Base-by-base conservation (phyloP, 2,797 vertebrate genomes). In the Gymnocypris eckloni region DNA sequence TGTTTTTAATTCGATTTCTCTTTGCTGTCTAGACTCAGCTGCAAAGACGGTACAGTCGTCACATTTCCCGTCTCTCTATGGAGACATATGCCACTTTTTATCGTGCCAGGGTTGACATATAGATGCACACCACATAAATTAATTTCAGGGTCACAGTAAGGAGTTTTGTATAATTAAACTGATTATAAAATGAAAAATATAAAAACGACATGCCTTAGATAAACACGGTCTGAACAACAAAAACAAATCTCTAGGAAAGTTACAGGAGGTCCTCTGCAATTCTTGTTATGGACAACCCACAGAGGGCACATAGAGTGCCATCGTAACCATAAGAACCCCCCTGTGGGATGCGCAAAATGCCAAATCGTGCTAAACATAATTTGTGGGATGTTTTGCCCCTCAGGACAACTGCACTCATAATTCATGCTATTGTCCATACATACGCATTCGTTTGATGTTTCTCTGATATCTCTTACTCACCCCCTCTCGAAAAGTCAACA, bases 1-100 rank as follows among this genome's bases (percentile, higher is more conserved):
- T 78, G 85, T 88, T 90, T 90, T 91, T 87, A 90, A 87, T 89
- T 89, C 71, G 64, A 86, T 88, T 89, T 88, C 72, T 85, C 80
- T 87, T 83, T 85, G 82, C 78, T 73, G 89, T 90, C 89, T 89
- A 90, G 90, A 91, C 61, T 6, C 39, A 50, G n/a, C 66, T 87
- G 84, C 28, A 86, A 88, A 88, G 82, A 86, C 18, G 33, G 59
- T 82, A 81, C 50, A 79, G 78, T 76, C 37, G 61, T 45, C 45
- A 43, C 54, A 22, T 70, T 78, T 79, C 76, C 81, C 48, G n/a
- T 75, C 61, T 64, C 79, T 82, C 86, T 61, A 70, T 72, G 48
- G 81, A 78, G 88, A 86, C 80, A 85, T 66, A 54, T 54, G 87
- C 85, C 81, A 86, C 67, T 81, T 66, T 61, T 41, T 39, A 76